These are phyloP conservation scores for Dynastes maya DNA, from an alignment of 2,888 invertebrate genomes.

Conservation along the genomic window DNA sequence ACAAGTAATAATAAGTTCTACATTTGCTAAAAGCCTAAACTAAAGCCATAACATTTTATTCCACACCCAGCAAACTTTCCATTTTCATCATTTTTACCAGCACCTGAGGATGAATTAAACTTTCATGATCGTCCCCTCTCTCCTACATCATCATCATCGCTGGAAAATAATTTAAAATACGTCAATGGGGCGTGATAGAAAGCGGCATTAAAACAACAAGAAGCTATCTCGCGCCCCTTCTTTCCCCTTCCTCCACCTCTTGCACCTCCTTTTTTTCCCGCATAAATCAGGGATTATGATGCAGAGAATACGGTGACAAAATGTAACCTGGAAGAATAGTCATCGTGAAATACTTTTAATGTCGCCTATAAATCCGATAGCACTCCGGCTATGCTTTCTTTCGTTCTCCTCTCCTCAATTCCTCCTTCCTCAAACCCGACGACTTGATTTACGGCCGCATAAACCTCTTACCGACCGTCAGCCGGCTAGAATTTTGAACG, in stretches of 20 bases:
- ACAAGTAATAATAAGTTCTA: too few species aligned
- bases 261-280: background rate
- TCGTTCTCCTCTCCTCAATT: background rate
- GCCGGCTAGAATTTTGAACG: background rate
- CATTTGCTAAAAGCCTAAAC: too few species aligned
- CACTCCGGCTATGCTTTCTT: constrained; percentile 11
- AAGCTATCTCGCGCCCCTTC: background rate
- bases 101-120: too few species aligned
- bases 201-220: background rate
- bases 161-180: constrained; percentile 10
- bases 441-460: constrained; percentile 41
- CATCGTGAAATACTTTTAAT: constrained; percentile 47
- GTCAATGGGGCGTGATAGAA: background rate
- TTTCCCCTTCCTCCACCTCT: background rate
- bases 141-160: too few species aligned
- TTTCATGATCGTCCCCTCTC: too few species aligned
- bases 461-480: constrained; percentile 36
- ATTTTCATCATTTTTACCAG: too few species aligned
- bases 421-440: background rate
- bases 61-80: too few species aligned
- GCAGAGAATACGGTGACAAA: constrained; percentile 43
- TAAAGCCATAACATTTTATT: too few species aligned
- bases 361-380: constrained; percentile 40
- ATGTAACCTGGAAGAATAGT: constrained; percentile 47
- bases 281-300: constrained; percentile 45